These are phyloP conservation scores for Poeciliopsis turrubarensis DNA, from an alignment of 2,113 vertebrate species.

Conservation along the genomic window DNA sequence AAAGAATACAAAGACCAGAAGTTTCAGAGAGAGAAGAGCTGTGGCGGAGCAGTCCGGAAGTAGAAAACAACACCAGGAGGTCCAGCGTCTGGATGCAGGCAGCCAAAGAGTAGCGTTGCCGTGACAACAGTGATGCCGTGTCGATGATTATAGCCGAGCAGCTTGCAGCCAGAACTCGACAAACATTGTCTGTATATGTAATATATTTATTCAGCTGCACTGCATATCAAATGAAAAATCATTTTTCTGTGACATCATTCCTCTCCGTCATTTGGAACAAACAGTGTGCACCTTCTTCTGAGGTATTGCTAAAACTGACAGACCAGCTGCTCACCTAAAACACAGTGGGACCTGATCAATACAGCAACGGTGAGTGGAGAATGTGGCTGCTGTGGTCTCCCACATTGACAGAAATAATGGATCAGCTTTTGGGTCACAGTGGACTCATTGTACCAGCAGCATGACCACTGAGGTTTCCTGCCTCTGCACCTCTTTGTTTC, in stretches of 20 bases:
- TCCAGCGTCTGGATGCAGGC: constrained; percentile 72
- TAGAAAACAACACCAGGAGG: constrained; percentile 72
- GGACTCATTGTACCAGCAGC: constrained; percentile 70
- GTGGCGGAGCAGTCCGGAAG: constrained; percentile 51
- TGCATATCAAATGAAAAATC: background rate
- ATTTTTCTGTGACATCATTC: background rate
- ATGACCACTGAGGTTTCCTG: constrained; percentile 69
- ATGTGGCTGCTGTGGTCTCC: constrained; percentile 61
- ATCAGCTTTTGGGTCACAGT: constrained; percentile 71
- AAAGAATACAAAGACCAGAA: background rate
- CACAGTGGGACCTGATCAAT: constrained; percentile 73
- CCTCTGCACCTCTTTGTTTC: constrained; percentile 71
- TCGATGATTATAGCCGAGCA: constrained; percentile 69
- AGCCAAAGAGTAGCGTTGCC: constrained; percentile 77
- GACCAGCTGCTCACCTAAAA: constrained; percentile 67
- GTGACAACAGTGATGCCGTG: constrained; percentile 79
- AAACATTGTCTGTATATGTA: background rate
- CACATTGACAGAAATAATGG: constrained; percentile 74
- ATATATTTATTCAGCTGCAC: background rate
- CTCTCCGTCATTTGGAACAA: constrained; percentile 1
- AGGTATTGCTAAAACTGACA: constrained; percentile 54
- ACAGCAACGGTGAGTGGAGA: constrained; percentile 54
- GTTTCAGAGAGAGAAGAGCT: constrained; percentile 8
- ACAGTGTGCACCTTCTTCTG: background rate
- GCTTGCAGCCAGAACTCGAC: constrained; percentile 43